phyloP scores from a whole-genome alignment of 2,888 invertebrate species.

The Pterostichus niger region DNA sequence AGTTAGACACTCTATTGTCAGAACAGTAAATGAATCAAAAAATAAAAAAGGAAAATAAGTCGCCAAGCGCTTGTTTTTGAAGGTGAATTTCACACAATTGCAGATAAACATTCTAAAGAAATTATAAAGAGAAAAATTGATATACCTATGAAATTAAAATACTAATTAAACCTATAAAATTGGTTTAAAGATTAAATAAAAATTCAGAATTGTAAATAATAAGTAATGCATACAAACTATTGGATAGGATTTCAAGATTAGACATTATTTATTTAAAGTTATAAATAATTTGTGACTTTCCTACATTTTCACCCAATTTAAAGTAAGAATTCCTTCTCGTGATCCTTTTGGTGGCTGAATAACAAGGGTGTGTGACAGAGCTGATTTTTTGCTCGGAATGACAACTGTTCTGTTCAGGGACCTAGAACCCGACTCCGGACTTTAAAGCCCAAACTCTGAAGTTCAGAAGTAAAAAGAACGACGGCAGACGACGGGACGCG shows the following conservation, averaged over 20 bases:
- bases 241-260: neutral
- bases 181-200: too few relatives aligned
- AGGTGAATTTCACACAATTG: too few relatives aligned
- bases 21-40: too few relatives aligned
- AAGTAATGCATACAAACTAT: too few relatives aligned
- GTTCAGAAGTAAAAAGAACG: slow-evolving; percentile 5
- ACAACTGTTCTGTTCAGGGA: slow-evolving; percentile 45
- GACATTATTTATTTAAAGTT: neutral
- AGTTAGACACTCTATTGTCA: too few relatives aligned
- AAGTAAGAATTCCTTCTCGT: slow-evolving; percentile 14
- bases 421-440: slow-evolving; percentile 29
- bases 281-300: neutral
- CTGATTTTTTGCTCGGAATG: slow-evolving; percentile 46
- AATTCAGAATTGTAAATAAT: too few relatives aligned
- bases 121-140: too few relatives aligned
- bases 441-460: slow-evolving; percentile 1
- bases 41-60: too few relatives aligned
- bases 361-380: slow-evolving; percentile 44
- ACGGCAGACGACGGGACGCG: neutral
- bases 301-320: slow-evolving; percentile 23
- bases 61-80: too few relatives aligned
- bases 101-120: too few relatives aligned
- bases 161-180: too few relatives aligned
- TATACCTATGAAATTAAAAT: too few relatives aligned
- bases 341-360: slow-evolving; percentile 26